Base-by-base conservation (phyloP, 2,797 vertebrate species). In the Acrossocheilus wenchowensis region DNA sequence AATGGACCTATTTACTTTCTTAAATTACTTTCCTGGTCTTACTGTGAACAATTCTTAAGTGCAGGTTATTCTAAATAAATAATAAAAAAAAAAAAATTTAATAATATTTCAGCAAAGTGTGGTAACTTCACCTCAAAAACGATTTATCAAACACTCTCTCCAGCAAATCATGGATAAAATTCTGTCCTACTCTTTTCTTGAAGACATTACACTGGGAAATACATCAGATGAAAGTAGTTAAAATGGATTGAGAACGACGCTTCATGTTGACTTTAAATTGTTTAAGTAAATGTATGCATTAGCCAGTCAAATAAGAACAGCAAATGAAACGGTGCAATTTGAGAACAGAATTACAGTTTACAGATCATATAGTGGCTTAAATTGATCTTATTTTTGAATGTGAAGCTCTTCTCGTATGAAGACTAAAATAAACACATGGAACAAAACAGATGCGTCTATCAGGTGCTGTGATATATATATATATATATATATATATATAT, bases 401-500 rank as follows among this genome's bases (percentile, higher is more conserved):
- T 54, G 48, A 26, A 83, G 60, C 60, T 45, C 30, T 52, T 78
- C 50, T 21, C 7, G 41, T 45, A 66, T 66, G 26, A 48, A 7
- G 12, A 30, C 54, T n/a, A 3, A 69, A 68, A 77, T 75, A 34
- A 80, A 83, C 39, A 82, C 64, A 74, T 73, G 83, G 64, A 82
- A 87, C 72, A 72, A 54, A 69, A 60, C n/a, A 41, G 86, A 87
- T 60, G 81, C 66, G 71, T 80, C 89, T 92, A 90, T 89, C 69
- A 91, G 87, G 74, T 60, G 77, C 8, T 73, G 68, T 62, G 30
- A 92, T 92, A 91, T 77, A 92, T 93, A 94, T 93, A 93, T 30
- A 30, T 30, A 30, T 30, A 30, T 30, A 30, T 30, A 30, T 30
- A 30, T n/a, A n/a, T n/a, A n/a, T n/a, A n/a, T n/a, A n/a, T 92